A percentile compares a stretch with the other conserved stretches of the same genome.
Evolutionary conservation across 2,797 vertebrate genomes (phyloP).

Genomic region (Octomys mimax): DNA sequence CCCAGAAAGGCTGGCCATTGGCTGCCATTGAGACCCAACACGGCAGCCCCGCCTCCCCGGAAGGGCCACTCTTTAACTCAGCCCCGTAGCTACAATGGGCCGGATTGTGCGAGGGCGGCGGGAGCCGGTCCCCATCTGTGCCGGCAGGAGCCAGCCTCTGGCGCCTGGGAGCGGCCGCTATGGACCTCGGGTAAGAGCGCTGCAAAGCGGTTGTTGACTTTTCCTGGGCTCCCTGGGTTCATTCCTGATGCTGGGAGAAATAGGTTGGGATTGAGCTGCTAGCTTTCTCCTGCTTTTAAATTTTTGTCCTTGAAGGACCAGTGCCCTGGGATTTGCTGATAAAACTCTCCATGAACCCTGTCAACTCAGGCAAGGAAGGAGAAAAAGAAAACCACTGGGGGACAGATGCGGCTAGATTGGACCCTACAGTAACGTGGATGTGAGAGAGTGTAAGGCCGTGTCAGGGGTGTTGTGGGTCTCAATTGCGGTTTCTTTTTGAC

Average conservation of each 20-base stretch:
- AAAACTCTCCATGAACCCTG: slow-evolving; percentile 41
- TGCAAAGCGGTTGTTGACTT: slow-evolving; percentile 20
- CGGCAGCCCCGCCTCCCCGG: slow-evolving; percentile 87
- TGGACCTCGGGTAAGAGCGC: slow-evolving; percentile 88
- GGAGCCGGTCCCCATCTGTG: slow-evolving; percentile 61
- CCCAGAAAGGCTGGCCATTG: slow-evolving; percentile 86
- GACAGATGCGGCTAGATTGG: not conserved
- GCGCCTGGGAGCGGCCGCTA: slow-evolving; percentile 59
- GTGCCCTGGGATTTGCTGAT: slow-evolving; percentile 79
- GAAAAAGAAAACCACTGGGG: not conserved
- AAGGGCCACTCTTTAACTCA: slow-evolving; percentile 87
- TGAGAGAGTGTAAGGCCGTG: not conserved
- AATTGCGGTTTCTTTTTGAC: not conserved
- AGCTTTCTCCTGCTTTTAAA: slow-evolving; percentile 9
- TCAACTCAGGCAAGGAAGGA: not conserved
- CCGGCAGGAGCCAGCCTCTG: slow-evolving; percentile 70
- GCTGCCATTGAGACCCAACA: slow-evolving; percentile 84
- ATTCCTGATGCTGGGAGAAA: not conserved
- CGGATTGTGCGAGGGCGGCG: slow-evolving; percentile 82
- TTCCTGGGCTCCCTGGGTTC: slow-evolving; percentile 53
- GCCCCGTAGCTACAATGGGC: slow-evolving; percentile 84
- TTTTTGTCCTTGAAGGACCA: slow-evolving; percentile 48
- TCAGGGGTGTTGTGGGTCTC: not conserved
- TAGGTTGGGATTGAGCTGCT: not conserved
- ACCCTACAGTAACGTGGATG: not conserved